phyloP scores from a whole-genome alignment of 1,140 invertebrate species.

The Cherax quadricarinatus region DNA sequence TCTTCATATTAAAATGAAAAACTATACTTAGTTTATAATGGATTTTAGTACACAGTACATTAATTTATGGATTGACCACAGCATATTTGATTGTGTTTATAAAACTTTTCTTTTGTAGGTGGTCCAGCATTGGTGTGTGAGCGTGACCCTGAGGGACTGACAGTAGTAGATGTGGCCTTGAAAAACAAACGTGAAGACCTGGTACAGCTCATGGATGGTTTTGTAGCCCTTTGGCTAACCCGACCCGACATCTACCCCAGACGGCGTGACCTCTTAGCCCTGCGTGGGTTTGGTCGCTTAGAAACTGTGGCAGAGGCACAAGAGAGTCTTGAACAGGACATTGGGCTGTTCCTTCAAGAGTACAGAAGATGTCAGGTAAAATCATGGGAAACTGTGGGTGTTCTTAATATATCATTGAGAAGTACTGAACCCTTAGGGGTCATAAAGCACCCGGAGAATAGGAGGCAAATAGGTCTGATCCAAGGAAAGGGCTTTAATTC shows the following conservation, averaged over 20 bases:
- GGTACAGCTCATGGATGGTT: slow-evolving; percentile 26
- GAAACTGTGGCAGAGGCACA: slow-evolving; percentile 17
- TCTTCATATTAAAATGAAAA: too few relatives aligned
- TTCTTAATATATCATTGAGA: too few relatives aligned
- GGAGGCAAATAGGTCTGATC: too few relatives aligned
- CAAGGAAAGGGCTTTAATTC: too few relatives aligned
- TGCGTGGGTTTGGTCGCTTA: slow-evolving; percentile 47
- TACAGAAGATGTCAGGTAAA: slow-evolving; percentile 40
- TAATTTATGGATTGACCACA: neutral
- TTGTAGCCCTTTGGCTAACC: slow-evolving; percentile 35
- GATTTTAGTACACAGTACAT: too few relatives aligned
- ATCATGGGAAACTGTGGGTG: neutral
- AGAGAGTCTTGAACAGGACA: slow-evolving; percentile 23
- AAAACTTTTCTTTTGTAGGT: slow-evolving; percentile 6
- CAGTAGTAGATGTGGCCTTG: slow-evolving; percentile 38
- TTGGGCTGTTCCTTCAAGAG: slow-evolving; percentile 28
- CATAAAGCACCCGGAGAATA: too few relatives aligned
- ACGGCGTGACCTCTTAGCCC: slow-evolving; percentile 39
- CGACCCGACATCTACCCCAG: slow-evolving; percentile 29
- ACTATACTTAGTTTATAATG: too few relatives aligned
- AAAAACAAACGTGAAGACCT: neutral
- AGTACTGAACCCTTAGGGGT: too few relatives aligned
- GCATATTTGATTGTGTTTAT: neutral
- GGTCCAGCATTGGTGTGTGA: slow-evolving; percentile 43
- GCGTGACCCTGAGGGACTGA: slow-evolving; percentile 34